phyloP scores from a whole-genome alignment of 2,797 vertebrate genomes.

The Arctocebus calabarensis region DNA sequence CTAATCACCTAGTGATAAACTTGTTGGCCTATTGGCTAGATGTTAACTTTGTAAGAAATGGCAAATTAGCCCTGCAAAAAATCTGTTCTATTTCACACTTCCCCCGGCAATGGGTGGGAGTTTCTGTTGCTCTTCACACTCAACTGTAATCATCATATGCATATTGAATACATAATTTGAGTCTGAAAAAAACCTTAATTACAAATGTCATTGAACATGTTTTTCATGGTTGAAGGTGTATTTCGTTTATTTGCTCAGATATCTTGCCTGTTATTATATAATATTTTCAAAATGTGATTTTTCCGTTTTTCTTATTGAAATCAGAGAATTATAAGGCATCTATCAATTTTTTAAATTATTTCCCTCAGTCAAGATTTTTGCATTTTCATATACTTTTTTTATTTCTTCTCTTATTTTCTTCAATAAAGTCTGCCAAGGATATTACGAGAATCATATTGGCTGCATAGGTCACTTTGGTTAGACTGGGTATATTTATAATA shows the following conservation, averaged over 20 bases:
- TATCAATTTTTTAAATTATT: neutral
- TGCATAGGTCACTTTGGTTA: neutral
- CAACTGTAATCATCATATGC: neutral
- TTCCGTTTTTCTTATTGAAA: neutral
- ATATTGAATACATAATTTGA: neutral
- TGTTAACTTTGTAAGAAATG: neutral
- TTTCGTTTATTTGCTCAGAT: neutral
- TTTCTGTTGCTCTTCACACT: neutral
- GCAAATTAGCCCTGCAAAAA: neutral
- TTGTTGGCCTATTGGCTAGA: neutral
- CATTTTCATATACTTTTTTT: neutral
- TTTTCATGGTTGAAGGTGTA: neutral
- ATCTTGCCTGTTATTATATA: neutral
- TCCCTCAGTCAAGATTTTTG: neutral
- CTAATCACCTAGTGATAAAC: neutral
- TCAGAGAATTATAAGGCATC: neutral
- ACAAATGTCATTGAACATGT: neutral
- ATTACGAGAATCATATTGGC: neutral
- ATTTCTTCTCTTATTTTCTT: neutral
- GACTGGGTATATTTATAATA: neutral
- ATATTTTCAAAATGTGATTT: neutral
- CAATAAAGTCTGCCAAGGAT: neutral
- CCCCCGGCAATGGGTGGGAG: too few relatives aligned
- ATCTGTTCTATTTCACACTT: neutral
- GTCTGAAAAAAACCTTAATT: neutral